Conservation (phyloP, 2,113 vertebrate species). For the Colius striatus region DNA sequence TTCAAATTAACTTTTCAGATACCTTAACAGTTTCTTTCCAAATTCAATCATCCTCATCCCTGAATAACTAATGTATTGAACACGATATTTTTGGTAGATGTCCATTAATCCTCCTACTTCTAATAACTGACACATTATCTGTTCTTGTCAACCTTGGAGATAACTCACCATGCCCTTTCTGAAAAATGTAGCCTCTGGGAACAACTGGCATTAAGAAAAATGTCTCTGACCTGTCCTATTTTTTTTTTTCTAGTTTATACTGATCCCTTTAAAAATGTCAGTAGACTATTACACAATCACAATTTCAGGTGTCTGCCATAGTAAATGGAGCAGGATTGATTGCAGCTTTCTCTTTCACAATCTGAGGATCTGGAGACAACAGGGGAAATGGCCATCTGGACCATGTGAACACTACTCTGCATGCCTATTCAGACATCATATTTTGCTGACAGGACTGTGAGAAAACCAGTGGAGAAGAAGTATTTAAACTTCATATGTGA, state of each 20-base stretch:
- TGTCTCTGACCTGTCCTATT: background rate
- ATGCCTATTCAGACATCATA: accelerated
- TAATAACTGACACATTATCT: conserved; percentile 15
- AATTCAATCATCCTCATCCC: background rate
- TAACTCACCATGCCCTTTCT: conserved; percentile 10
- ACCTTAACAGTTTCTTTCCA: conserved; percentile 27
- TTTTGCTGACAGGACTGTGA: background rate
- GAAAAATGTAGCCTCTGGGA: conserved; percentile 30
- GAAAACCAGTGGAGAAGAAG: background rate
- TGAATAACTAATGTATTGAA: conserved; percentile 15
- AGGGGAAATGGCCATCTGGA: background rate
- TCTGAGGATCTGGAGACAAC: background rate
- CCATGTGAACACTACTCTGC: background rate
- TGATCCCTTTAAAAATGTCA: background rate
- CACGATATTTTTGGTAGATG: conserved; percentile 12
- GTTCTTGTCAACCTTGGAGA: conserved; percentile 17
- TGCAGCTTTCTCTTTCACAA: background rate
- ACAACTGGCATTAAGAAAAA: conserved; percentile 12
- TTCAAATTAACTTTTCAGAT: conserved; percentile 53
- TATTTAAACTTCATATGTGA: background rate
- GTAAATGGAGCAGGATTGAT: background rate
- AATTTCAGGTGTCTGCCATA: background rate
- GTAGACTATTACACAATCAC: background rate
- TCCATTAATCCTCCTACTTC: conserved; percentile 28
- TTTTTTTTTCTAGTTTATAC: background rate